Conservation (phyloP, 2,113 vertebrate species). For the Buteo buteo region DNA sequence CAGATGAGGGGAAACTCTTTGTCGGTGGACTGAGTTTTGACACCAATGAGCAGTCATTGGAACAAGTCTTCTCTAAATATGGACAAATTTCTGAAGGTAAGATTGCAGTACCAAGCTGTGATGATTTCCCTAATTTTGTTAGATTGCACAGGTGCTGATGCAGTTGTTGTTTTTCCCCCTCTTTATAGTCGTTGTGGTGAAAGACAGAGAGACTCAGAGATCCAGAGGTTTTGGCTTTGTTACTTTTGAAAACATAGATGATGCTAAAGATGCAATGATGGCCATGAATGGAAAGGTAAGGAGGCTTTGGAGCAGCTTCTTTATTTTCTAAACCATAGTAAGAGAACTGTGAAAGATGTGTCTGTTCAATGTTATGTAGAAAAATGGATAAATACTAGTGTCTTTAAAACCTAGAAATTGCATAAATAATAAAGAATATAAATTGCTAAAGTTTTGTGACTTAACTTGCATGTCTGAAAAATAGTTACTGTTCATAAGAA, state of each 20-base stretch:
- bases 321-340: rapidly evolving
- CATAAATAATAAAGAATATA: rapidly evolving
- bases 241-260: constrained; percentile 93
- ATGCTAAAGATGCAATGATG: constrained; percentile 93
- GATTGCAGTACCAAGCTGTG: rapidly evolving
- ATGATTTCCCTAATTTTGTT: rapidly evolving
- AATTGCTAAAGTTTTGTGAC: rapidly evolving
- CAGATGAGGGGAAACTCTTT: constrained; percentile 95
- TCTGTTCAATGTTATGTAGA: rapidly evolving
- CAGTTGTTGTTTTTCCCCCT: rapidly evolving
- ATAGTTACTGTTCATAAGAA: rapidly evolving
- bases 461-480: rapidly evolving
- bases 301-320: too few species aligned
- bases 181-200: constrained; percentile 88
- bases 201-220: constrained; percentile 91
- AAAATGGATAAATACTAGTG: rapidly evolving
- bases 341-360: rapidly evolving
- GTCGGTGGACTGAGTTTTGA: constrained; percentile 94
- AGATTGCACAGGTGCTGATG: rapidly evolving
- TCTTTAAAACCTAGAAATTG: rapidly evolving
- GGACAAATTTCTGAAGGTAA: constrained; percentile 91
- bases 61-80: constrained; percentile 92
- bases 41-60: constrained; percentile 89
- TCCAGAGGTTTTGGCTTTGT: constrained; percentile 97
- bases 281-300: constrained; percentile 97